Evolutionary conservation across 2,888 invertebrate species (phyloP), one percentile per base, ranked within the genome.

Genomic region (Parnassius glacialis): DNA sequence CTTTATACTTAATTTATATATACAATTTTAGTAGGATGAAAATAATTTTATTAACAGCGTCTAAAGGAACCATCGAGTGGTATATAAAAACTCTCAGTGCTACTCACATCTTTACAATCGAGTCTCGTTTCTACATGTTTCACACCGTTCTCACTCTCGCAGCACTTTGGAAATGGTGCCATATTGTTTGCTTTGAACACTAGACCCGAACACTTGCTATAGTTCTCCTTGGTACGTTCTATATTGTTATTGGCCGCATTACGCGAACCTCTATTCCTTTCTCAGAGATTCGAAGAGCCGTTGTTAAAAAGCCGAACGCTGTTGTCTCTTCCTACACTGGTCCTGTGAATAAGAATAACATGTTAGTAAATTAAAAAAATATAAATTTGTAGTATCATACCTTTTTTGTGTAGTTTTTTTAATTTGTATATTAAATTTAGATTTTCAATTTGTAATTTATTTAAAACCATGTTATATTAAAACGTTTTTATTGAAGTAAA

Each of bases 201-300:
- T 52, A 78, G 70, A 34, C 34, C 7, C 34, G 34, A 34, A 3
- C 81, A 74, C 63, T 84, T 85, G 77, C 84, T 87, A 70, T 85
- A 87, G 76, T 88, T 86, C 70, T 81, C 79, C 65, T 87, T 80
- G 67, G 81, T 81, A 61, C 82, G 74, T 62, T 80, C 82, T 57
- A 74, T 75, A 70, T 87, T 84, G 74, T 85, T 85, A 74, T 85
- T 82, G 71, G 83, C 82, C 62, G 71, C 70, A 73, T 74, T 68
- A 64, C 68, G 72, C 70, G 74, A 79, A 79, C 83, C 83, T 70
- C 67, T 70, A 58, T 68, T 68, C 84, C 84, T 76, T 69, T 77
- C 87, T 91, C 90, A 91, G 82, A 90, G 89, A 64, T 90, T 90
- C 54, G 90, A 90, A 0, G 88, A 79, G 2, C 90, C 90, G 70